Base-by-base conservation (phyloP, 92 coral and sea anemone species). In the Epizoanthus fatuus region DNA sequence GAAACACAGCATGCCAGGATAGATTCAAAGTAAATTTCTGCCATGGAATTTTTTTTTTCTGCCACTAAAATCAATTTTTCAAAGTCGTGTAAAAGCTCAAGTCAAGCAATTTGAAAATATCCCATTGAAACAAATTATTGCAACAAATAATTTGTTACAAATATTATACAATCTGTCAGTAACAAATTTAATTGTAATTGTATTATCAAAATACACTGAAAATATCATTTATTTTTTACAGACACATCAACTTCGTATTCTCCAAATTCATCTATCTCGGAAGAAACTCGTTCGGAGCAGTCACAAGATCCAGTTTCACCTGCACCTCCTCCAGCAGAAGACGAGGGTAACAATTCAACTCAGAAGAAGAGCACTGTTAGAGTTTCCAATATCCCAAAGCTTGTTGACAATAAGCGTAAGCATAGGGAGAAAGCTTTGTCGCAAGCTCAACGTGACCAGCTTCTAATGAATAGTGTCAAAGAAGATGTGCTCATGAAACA, bases 341-440 rank as follows among this genome's bases (percentile, higher is more conserved):
- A 42, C 11, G 17, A 22, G 45, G 55, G 29, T 69, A 51, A 42
- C 42, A 25, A 39, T 69, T 44, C 47, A 44, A 52, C 44, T 62
- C 44, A 80, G 58, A 39, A 53, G 66, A 57, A 35, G 32, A 75
- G 37, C 59, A 70, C 60, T 56, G 83, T 49, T 22, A 16, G 69
- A 58, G 74, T 75, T 42, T 83, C 92, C 56, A 83, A 74, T 40
- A 88, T 89, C 16, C 86, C 92, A 5, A 69, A 85, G 52, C 74
- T 85, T 5, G 86, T 89, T 0, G 92, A 89, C 82, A 89, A 85
- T 45, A 89, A 89, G 35, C 76, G 93, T 12, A 71, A 60, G 8
- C 93, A 90, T 67, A 90, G 64, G 90, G 90, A 90, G 56, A 90
- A 85, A 42, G 44, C 69, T 3, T 85, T 90, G 44, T 90, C 93